A percentile compares a stretch with the other conserved stretches of the same genome.
These are phyloP conservation scores for Pachyramphus minor DNA, from an alignment of 2,113 vertebrate genomes.

Conservation along the genomic window DNA sequence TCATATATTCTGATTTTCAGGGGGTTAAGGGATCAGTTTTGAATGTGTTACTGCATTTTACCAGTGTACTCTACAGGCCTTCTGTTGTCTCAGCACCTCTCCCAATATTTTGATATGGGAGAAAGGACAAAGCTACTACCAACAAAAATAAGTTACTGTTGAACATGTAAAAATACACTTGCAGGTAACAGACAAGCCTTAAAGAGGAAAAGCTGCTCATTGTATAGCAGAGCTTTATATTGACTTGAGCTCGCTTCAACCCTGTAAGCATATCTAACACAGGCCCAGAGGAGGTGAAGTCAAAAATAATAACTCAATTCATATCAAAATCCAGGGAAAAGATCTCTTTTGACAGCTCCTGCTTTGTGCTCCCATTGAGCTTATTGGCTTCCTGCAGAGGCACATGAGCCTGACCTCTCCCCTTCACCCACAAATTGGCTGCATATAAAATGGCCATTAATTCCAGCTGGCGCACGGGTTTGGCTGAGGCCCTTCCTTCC, in stretches of 20 bases:
- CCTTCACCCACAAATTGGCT: not conserved
- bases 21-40: not conserved
- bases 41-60: not conserved
- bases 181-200: not conserved
- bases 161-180: not conserved
- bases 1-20: not conserved
- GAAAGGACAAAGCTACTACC: not conserved
- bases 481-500: not conserved
- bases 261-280: not conserved
- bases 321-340: not conserved
- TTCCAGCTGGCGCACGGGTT: not conserved
- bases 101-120: not conserved
- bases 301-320: not conserved
- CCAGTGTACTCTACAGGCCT: not conserved
- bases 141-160: not conserved
- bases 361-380: not conserved
- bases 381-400: not conserved
- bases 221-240: not conserved
- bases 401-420: not conserved
- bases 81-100: not conserved
- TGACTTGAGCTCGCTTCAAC: not conserved
- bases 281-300: not conserved
- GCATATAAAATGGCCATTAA: not conserved
- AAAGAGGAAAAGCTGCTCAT: not conserved
- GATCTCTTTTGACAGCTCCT: not conserved